These are phyloP conservation scores for Todus mexicanus DNA, from an alignment of 2,797 vertebrate genomes.

Conservation along the genomic window DNA sequence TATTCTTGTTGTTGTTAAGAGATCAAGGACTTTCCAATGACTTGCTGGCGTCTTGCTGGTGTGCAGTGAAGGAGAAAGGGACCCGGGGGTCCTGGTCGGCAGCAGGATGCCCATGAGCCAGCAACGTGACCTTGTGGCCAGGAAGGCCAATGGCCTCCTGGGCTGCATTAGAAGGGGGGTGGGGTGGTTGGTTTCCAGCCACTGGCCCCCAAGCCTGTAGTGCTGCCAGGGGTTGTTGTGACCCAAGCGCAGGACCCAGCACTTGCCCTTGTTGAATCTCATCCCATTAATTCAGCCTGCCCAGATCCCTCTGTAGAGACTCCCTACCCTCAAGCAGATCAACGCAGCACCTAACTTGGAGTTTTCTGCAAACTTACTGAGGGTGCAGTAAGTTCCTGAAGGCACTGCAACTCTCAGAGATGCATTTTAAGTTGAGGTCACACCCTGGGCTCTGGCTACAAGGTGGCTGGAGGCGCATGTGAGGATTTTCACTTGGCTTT, in stretches of 20 bases:
- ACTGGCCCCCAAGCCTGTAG: not conserved
- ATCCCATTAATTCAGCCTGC: not conserved
- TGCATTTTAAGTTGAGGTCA: not conserved
- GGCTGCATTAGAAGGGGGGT: too few relatives aligned
- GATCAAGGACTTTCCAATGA: too few relatives aligned
- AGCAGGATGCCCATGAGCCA: too few relatives aligned
- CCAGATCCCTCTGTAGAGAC: not conserved
- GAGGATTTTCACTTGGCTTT: not conserved
- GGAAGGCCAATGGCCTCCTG: too few relatives aligned
- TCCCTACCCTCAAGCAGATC: too few relatives aligned
- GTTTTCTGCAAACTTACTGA: not conserved
- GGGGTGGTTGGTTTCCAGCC: too few relatives aligned
- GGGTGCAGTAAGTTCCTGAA: not conserved
- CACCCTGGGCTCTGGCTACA: not conserved
- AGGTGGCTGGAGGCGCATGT: accelerated
- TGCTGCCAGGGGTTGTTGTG: not conserved
- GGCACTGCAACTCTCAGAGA: not conserved
- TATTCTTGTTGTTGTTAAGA: too few relatives aligned
- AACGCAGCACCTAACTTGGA: not conserved
- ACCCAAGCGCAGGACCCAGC: not conserved
- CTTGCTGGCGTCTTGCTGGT: too few relatives aligned
- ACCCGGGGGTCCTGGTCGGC: too few relatives aligned
- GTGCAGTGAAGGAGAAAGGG: too few relatives aligned
- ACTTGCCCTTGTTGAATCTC: not conserved
- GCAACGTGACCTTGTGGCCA: too few relatives aligned